Evolutionary conservation across 2,797 vertebrate genomes (phyloP).

Genomic region (Crocidura indochinensis): DNA sequence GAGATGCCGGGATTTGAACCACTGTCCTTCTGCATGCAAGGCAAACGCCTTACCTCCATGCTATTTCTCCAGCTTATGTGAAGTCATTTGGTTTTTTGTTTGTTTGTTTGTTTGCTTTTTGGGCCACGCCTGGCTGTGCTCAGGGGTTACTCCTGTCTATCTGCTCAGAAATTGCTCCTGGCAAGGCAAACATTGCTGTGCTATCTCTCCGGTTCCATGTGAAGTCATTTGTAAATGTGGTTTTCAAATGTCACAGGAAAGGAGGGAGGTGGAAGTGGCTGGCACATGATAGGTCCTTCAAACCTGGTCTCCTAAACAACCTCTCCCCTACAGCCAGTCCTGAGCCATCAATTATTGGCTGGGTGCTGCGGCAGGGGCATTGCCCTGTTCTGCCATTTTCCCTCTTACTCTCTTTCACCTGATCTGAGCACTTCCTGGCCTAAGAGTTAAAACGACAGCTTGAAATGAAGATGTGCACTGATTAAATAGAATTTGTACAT

Average conservation of each 20-base stretch:
- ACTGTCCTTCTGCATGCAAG: no score
- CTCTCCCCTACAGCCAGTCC: background rate
- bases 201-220: no score
- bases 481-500: constrained; percentile 26
- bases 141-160: no score
- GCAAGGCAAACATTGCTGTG: no score
- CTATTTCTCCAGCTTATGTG: no score
- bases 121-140: no score
- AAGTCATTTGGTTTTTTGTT: no score
- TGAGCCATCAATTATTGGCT: background rate
- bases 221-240: background rate
- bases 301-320: background rate
- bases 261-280: background rate
- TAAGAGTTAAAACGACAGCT: constrained; percentile 22
- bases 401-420: background rate
- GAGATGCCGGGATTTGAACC: no score
- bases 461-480: background rate
- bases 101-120: no score
- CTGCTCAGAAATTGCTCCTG: no score
- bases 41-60: no score
- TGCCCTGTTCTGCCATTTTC: background rate
- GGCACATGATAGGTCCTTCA: background rate
- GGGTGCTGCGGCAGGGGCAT: background rate
- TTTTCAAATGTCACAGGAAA: background rate
- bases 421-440: background rate